These are phyloP conservation scores for Aphelocoma californica DNA, from an alignment of 2,797 vertebrate genomes.

Conservation along the genomic window DNA sequence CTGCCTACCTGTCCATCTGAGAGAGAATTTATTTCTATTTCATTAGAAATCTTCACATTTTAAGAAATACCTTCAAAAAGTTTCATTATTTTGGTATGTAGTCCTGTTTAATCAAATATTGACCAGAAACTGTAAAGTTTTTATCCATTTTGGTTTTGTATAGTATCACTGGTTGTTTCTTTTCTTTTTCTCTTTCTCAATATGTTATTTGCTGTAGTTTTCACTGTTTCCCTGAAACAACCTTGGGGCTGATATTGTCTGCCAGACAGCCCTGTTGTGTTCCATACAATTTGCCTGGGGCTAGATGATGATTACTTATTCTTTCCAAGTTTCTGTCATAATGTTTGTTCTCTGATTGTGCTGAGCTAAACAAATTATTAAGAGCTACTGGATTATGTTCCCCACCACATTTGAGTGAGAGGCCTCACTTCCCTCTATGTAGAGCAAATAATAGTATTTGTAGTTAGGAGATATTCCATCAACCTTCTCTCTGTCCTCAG, in stretches of 20 bases:
- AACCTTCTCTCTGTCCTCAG: neutral
- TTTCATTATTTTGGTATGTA: neutral
- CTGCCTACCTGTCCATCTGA: neutral
- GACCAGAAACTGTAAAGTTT: neutral
- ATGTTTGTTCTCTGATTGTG: neutral
- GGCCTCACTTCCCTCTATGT: neutral
- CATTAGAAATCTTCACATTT: neutral
- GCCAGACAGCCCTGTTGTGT: neutral
- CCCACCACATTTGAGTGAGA: neutral
- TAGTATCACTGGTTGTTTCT: neutral
- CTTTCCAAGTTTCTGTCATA: conserved; percentile 1
- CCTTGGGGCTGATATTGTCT: neutral
- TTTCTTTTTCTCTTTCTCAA: neutral
- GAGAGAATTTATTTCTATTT: neutral
- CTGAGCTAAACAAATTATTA: conserved; percentile 10
- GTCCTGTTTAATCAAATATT: neutral
- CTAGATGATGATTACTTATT: neutral
- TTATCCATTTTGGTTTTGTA: neutral
- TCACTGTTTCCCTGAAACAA: neutral
- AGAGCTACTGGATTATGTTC: neutral
- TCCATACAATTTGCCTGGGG: neutral
- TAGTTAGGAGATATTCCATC: neutral
- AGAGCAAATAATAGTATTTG: neutral
- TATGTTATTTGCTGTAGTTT: neutral
- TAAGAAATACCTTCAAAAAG: neutral